Evolutionary conservation across 2,888 invertebrate genomes (phyloP).

Genomic region (Plebejus argus): DNA sequence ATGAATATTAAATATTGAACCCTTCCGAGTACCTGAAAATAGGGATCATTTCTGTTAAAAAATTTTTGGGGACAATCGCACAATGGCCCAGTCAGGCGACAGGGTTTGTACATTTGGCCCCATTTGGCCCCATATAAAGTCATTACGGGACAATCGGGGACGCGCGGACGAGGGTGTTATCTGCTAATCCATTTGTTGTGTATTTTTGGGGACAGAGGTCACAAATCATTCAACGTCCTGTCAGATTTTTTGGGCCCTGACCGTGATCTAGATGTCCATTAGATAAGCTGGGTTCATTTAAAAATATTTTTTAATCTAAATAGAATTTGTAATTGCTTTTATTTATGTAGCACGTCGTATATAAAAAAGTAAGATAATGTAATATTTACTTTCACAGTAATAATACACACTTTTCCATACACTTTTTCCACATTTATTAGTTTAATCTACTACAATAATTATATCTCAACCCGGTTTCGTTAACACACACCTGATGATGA

Average conservation of each 20-base stretch:
- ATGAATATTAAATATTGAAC: constrained; percentile 42
- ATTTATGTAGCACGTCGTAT: not conserved
- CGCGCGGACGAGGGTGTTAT: constrained; percentile 48
- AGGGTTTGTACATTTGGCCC: constrained; percentile 64
- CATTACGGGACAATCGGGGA: constrained; percentile 56
- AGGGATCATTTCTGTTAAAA: constrained; percentile 41
- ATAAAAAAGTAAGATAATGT: too few species aligned
- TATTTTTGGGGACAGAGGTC: constrained; percentile 45
- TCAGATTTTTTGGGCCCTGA: constrained; percentile 16
- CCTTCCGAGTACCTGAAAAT: constrained; percentile 37
- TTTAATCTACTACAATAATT: too few species aligned
- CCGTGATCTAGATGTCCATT: constrained; percentile 21
- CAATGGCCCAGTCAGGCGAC: constrained; percentile 47
- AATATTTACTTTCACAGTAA: too few species aligned
- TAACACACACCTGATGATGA: too few species aligned
- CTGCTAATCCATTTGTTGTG: constrained; percentile 65
- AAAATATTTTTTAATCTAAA: not conserved
- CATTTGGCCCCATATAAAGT: constrained; percentile 56
- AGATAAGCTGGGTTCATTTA: not conserved
- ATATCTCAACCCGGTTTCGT: too few species aligned
- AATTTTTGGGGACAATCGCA: constrained; percentile 36
- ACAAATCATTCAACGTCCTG: constrained; percentile 27
- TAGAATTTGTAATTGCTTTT: not conserved
- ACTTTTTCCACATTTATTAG: too few species aligned
- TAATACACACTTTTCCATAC: too few species aligned